phyloP scores from a whole-genome alignment of 2,113 vertebrate species.

The Pachyramphus minor region DNA sequence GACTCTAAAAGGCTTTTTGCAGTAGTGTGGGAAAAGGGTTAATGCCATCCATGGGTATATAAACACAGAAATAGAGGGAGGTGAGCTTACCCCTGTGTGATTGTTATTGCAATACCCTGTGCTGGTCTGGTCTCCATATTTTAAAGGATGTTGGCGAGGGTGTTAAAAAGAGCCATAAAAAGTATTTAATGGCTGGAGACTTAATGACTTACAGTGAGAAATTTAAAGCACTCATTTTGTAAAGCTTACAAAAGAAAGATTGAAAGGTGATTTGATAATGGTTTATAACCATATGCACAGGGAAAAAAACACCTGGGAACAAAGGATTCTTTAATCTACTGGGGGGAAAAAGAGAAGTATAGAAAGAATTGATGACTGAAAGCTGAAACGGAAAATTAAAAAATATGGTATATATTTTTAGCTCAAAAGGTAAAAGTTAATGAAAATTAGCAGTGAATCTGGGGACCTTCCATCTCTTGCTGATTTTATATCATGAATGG shows the following conservation, averaged over 20 bases:
- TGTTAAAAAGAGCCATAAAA: constrained; percentile 40
- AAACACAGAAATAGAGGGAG: constrained; percentile 25
- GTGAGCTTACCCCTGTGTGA: background rate
- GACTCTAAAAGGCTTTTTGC: background rate
- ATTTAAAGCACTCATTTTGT: constrained; percentile 35
- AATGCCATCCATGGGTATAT: background rate
- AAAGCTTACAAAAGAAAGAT: constrained; percentile 39
- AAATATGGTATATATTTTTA: background rate
- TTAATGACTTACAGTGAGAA: constrained; percentile 27
- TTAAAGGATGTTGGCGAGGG: background rate
- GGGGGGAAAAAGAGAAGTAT: background rate
- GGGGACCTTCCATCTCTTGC: background rate
- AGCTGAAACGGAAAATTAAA: background rate
- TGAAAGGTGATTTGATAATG: constrained; percentile 46
- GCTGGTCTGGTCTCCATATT: background rate
- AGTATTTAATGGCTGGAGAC: constrained; percentile 31
- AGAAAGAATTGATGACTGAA: background rate
- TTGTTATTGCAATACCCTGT: background rate
- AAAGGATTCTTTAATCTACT: constrained; percentile 19
- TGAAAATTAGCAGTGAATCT: background rate
- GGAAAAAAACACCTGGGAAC: background rate
- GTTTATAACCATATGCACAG: background rate
- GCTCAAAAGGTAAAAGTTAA: background rate
- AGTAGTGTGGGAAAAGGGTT: background rate
- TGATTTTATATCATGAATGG: background rate